These are phyloP conservation scores for Choloepus didactylus DNA, from an alignment of 2,797 vertebrate genomes.

Conservation along the genomic window DNA sequence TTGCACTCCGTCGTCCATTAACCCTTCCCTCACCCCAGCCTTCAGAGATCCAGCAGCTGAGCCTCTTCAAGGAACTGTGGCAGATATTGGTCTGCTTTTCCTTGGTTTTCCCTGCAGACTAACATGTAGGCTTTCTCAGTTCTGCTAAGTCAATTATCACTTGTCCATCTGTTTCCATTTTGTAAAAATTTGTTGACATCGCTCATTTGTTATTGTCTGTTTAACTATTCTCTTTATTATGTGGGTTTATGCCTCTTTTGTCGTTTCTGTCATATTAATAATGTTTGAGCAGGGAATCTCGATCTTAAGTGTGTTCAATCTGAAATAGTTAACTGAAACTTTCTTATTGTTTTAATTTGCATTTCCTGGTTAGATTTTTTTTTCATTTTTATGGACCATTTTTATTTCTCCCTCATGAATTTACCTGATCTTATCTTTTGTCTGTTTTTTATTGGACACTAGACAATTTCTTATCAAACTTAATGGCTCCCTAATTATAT, in stretches of 20 bases:
- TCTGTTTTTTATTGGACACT: constrained; percentile 65
- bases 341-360: constrained; percentile 52
- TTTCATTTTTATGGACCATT: constrained; percentile 51
- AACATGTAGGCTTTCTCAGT: not conserved
- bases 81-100: not conserved
- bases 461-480: constrained; percentile 54
- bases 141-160: not conserved
- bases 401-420: constrained; percentile 57
- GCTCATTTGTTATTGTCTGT: constrained; percentile 3
- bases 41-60: not conserved
- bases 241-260: not conserved
- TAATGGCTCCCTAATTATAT: constrained; percentile 32
- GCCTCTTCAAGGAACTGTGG: not conserved
- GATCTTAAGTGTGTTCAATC: not conserved
- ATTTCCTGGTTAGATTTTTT: constrained; percentile 63
- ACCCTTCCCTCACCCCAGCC: not conserved
- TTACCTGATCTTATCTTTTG: constrained; percentile 39
- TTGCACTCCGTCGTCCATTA: not conserved
- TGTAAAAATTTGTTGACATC: not conserved
- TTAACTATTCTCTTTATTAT: constrained; percentile 3
- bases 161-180: not conserved
- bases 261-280: not conserved
- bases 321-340: not conserved
- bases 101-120: not conserved
- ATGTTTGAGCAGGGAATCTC: not conserved